Conservation (phyloP, 2,888 invertebrate species). For the Tricholauxania praeusta region DNA sequence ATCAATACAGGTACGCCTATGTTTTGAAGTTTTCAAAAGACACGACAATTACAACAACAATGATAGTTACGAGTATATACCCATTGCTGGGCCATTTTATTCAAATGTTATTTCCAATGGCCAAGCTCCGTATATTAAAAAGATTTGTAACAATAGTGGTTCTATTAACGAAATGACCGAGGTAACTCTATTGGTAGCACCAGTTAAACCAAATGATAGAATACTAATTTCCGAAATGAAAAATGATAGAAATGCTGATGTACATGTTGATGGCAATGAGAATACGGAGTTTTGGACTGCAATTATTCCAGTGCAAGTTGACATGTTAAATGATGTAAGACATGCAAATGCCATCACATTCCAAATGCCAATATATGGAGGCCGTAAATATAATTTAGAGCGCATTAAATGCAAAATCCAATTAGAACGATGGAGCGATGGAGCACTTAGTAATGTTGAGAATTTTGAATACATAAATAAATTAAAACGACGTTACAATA, state of each 20-base stretch:
- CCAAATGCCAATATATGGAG: constrained; percentile 13
- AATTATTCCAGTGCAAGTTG: neutral
- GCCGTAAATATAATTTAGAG: neutral
- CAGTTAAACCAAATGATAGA: constrained; percentile 10
- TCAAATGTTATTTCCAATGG: constrained; percentile 11
- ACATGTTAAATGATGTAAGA: neutral
- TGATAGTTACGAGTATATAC: neutral
- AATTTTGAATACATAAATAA: neutral
- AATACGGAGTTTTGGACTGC: neutral
- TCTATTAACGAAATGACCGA: constrained; percentile 5
- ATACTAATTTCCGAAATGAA: neutral
- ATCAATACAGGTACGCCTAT: neutral
- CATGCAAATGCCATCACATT: neutral
- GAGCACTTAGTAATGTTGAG: constrained; percentile 15
- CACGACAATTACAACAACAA: neutral
- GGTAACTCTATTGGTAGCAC: constrained; percentile 3
- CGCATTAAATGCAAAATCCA: constrained; percentile 12
- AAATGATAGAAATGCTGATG: neutral
- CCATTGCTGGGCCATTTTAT: constrained; percentile 13
- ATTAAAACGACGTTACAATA: neutral
- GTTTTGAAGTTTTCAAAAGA: constrained; percentile 16
- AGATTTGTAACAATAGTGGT: neutral
- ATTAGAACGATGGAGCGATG: constrained; percentile 12
- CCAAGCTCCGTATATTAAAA: neutral
- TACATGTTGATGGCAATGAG: too few species aligned